These are phyloP conservation scores for Lophura nycthemera DNA, from an alignment of 2,113 vertebrate genomes.

Conservation along the genomic window DNA sequence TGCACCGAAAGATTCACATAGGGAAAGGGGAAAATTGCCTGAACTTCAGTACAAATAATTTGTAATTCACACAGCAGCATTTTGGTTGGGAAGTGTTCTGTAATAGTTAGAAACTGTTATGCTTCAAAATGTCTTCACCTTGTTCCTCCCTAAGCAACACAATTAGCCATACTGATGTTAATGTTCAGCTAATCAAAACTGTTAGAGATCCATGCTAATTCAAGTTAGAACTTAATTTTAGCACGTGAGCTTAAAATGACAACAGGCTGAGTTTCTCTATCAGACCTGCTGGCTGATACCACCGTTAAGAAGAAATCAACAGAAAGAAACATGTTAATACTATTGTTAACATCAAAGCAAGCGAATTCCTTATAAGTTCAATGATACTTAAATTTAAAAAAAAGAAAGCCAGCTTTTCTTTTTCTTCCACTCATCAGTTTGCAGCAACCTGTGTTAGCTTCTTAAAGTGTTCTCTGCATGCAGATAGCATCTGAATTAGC, in stretches of 20 bases:
- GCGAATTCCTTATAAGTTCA: not conserved
- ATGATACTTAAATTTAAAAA: not conserved
- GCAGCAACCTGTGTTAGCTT: not conserved
- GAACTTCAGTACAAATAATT: not conserved
- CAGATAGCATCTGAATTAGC: not conserved
- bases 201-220: not conserved
- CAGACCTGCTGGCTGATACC: not conserved
- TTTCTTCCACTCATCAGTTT: not conserved
- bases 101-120: not conserved
- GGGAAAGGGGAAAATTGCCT: not conserved
- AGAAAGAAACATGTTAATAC: not conserved
- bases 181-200: not conserved
- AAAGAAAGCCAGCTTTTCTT: not conserved
- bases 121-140: not conserved
- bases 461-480: not conserved
- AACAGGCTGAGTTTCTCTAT: not conserved
- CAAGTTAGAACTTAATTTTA: not conserved
- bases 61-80: not conserved
- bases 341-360: not conserved
- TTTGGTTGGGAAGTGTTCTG: not conserved
- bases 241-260: not conserved
- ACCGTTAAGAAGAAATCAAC: conserved; percentile 11
- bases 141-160: not conserved
- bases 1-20: not conserved
- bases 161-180: not conserved